Evolutionary conservation across 1,140 invertebrate species (phyloP).

Genomic region (Achroia grisella): DNA sequence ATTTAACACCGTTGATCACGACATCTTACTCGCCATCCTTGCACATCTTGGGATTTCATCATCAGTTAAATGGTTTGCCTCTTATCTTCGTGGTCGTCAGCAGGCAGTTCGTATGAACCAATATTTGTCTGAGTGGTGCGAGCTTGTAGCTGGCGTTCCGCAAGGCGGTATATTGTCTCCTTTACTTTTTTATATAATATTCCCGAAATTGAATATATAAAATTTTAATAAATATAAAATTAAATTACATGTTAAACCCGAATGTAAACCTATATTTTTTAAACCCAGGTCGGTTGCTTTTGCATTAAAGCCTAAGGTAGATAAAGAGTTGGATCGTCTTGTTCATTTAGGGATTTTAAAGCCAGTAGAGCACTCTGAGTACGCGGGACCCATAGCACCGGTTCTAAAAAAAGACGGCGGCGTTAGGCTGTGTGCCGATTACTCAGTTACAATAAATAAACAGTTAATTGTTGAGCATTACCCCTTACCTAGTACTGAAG

Average conservation of each 20-base stretch:
- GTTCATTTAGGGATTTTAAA: slow-evolving; percentile 12
- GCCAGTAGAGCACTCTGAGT: slow-evolving; percentile 14
- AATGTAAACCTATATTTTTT: no score
- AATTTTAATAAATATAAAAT: background rate
- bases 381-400: slow-evolving; percentile 29
- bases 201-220: no score
- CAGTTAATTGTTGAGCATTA: background rate
- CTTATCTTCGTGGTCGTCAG: no score
- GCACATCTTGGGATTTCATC: no score
- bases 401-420: slow-evolving; percentile 12
- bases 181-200: no score
- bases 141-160: no score
- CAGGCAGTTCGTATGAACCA: no score
- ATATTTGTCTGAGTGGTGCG: no score
- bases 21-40: no score
- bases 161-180: no score
- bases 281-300: slow-evolving; percentile 27
- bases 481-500: background rate
- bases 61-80: no score
- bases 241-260: slow-evolving; percentile 11
- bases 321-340: slow-evolving; percentile 18
- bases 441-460: slow-evolving; percentile 1
- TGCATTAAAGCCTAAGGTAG: slow-evolving; percentile 17
- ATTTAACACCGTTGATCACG: no score
- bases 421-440: background rate